Percentiles rank a stretch among this genome's conserved stretches.
These are phyloP conservation scores for Dusona sp. DNA, from an alignment of 2,888 invertebrate genomes.

Conservation along the genomic window DNA sequence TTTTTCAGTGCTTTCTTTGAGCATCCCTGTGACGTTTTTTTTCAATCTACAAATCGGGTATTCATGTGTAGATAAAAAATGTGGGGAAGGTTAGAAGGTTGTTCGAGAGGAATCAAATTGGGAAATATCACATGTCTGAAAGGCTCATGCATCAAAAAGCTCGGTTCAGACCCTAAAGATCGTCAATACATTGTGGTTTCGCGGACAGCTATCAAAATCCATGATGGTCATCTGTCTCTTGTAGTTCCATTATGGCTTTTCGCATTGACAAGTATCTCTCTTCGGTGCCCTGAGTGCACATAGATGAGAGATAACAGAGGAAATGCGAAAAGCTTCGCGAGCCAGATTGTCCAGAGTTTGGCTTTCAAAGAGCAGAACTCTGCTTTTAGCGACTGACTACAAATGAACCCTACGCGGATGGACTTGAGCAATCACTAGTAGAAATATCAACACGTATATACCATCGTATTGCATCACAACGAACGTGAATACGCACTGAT, in stretches of 20 bases:
- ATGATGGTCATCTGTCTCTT: neutral
- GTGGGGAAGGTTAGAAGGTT: neutral
- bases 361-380: neutral
- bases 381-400: neutral
- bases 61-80: neutral
- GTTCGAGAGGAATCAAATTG: neutral
- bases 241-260: neutral
- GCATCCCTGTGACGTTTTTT: neutral
- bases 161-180: neutral
- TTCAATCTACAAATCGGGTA: neutral
- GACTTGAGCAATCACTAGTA: neutral
- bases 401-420: constrained; percentile 11
- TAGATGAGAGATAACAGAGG: constrained; percentile 17
- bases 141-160: neutral
- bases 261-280: neutral
- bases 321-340: constrained; percentile 25
- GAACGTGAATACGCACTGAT: constrained; percentile 22
- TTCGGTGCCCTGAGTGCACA: neutral
- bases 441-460: constrained; percentile 4
- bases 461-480: neutral
- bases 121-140: neutral
- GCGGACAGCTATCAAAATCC: neutral
- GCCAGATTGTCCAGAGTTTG: constrained; percentile 4
- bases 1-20: neutral
- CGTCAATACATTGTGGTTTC: neutral